Percentiles rank a stretch among this genome's conserved stretches.
Conservation (phyloP, 2,888 invertebrate species). For the Chironomus riparius region DNA sequence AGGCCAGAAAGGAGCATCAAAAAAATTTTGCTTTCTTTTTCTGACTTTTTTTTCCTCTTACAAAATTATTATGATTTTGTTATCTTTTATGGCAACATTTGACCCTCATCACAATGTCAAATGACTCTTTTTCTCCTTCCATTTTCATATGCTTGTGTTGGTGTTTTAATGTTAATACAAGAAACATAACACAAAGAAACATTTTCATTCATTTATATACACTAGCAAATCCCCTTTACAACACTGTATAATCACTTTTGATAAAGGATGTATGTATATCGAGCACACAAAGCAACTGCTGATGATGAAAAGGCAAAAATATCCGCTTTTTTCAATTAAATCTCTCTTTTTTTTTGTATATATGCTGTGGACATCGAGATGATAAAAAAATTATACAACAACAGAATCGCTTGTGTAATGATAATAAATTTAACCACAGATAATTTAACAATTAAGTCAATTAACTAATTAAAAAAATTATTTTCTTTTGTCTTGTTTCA, state of each 20-base stretch:
- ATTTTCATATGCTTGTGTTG: background rate
- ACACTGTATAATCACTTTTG: slow-evolving; percentile 4
- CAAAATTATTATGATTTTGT: slow-evolving; percentile 14
- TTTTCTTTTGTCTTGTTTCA: background rate
- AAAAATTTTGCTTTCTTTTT: no score
- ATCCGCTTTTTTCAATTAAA: background rate
- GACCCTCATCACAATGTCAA: slow-evolving; percentile 24
- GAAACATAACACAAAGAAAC: background rate
- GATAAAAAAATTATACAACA: background rate
- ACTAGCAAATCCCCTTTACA: background rate
- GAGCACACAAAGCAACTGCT: background rate
- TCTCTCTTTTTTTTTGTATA: background rate
- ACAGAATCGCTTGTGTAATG: background rate
- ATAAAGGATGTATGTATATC: background rate
- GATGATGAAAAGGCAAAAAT: background rate
- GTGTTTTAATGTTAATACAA: no score
- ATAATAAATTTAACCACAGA: background rate
- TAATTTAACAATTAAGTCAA: background rate
- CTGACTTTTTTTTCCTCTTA: background rate
- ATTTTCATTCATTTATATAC: background rate
- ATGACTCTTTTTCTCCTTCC: background rate
- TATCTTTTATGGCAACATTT: slow-evolving; percentile 13
- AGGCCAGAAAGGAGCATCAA: no score
- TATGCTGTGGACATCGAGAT: background rate
- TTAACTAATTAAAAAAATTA: background rate